phyloP scores from a whole-genome alignment of 2,797 vertebrate species.

The Alosa sapidissima region DNA sequence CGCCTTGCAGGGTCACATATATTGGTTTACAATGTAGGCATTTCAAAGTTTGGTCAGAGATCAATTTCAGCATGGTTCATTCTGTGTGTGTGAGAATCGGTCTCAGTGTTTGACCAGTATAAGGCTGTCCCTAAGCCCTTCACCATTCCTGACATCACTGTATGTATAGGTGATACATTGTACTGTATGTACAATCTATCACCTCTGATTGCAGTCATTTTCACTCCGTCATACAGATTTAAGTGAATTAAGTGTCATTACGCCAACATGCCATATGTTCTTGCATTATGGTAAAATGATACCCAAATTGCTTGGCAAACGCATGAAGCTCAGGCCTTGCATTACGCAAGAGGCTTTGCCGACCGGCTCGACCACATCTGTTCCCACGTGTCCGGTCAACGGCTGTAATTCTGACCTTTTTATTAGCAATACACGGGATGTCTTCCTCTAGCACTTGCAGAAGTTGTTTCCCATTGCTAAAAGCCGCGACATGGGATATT shows the following conservation, averaged over 20 bases:
- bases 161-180: too few relatives aligned
- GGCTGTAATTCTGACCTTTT: constrained; percentile 8
- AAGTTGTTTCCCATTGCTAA: background rate
- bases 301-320: background rate
- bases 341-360: background rate
- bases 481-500: constrained; percentile 18
- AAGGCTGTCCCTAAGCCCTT: background rate
- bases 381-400: background rate
- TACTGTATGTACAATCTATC: background rate
- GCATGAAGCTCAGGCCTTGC: background rate
- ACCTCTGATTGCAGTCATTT: constrained; percentile 5
- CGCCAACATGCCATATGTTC: background rate
- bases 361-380: background rate
- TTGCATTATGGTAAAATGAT: background rate
- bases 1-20: too few relatives aligned
- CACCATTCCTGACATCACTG: background rate
- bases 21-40: background rate
- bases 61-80: background rate
- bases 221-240: background rate
- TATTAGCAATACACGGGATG: background rate
- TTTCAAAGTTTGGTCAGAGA: background rate
- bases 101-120: background rate
- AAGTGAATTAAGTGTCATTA: background rate
- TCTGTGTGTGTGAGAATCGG: background rate
- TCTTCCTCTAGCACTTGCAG: background rate